Base-by-base conservation (phyloP, 2,797 vertebrate genomes). In the Gallinago nigripennis region DNA sequence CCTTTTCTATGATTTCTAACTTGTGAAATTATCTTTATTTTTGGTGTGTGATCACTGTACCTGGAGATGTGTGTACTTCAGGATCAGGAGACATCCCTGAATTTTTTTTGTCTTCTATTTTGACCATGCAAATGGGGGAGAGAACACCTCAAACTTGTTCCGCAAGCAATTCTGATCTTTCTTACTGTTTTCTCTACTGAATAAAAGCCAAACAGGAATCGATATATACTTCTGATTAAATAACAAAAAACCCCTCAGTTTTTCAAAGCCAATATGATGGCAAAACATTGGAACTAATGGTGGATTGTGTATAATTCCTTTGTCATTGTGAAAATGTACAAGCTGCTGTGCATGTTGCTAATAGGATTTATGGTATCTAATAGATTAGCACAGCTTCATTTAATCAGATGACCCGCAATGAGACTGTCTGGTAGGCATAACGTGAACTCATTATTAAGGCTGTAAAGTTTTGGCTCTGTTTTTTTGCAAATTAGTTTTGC, bases 291-390 rank as follows among this genome's bases (percentile, higher is more conserved):
- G 46, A 79, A 72, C 54, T 51, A 43, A 5, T 71, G 18, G 70
- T 4, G 70, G 66, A 48, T 50, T 72, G 88, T 8, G 25, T 60
- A 7, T 92, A 93, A 93, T 90, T 93, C 92, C 92, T 94, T 94
- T 97, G 88, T 90, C 83, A 88, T 90, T 95, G 90, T 88, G 92
- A 50, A 85, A 70, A 39, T 2, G 75, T 64, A 39, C 78, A 88
- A 80, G 91, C 82, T 91, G 70, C 73, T 78, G 89, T 86, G 64
- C 66, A 8, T 90, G 90, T 82, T 91, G 60, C 56, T 97, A 96
- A 95, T 96, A 91, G 95, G 96, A 95, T 96, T 96, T 88, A 54
- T 71, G 82, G 41, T 84, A 93, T 92, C 86, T 88, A 69, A n/a
- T 89, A 80, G 95, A 96, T 96, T 96, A 97, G 88, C 73, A 66